These are phyloP conservation scores for Patella vulgata DNA, from an alignment of 1,140 invertebrate genomes.

Conservation along the genomic window DNA sequence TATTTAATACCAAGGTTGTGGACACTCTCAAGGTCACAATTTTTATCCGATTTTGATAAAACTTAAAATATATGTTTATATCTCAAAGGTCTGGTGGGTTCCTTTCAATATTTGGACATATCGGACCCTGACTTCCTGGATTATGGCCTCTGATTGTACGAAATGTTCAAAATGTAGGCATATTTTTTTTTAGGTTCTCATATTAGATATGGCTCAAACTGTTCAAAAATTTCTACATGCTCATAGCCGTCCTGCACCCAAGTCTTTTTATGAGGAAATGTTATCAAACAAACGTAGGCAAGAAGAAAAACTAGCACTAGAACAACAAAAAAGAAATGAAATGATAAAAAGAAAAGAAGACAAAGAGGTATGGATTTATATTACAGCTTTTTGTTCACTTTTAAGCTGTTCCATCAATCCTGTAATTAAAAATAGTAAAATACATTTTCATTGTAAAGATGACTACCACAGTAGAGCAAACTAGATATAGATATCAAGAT, in stretches of 20 bases:
- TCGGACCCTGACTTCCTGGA: too few relatives aligned
- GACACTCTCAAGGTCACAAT: too few relatives aligned
- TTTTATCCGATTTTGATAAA: too few relatives aligned
- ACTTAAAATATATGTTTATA: too few relatives aligned
- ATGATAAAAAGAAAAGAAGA: constrained; percentile 73
- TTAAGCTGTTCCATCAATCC: not conserved
- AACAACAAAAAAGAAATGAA: constrained; percentile 70
- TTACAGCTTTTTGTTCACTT: not conserved
- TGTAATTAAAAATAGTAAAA: not conserved
- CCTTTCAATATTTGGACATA: too few relatives aligned
- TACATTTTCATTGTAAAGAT: not conserved
- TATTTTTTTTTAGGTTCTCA: too few relatives aligned
- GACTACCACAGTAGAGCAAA: not conserved
- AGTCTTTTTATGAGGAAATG: constrained; percentile 89
- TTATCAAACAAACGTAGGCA: constrained; percentile 73
- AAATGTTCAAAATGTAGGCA: too few relatives aligned
- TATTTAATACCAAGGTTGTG: too few relatives aligned
- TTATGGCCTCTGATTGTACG: too few relatives aligned
- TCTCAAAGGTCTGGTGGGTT: too few relatives aligned
- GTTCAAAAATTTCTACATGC: constrained; percentile 76
- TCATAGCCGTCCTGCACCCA: constrained; percentile 78
- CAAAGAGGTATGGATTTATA: constrained; percentile 53
- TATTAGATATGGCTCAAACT: constrained; percentile 78
- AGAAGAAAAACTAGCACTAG: constrained; percentile 62
- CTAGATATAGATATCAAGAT: not conserved